Percentiles rank a stretch among this genome's conserved stretches.
These are phyloP conservation scores for Tachypleus tridentatus DNA, from an alignment of 1,140 invertebrate genomes.

Conservation along the genomic window DNA sequence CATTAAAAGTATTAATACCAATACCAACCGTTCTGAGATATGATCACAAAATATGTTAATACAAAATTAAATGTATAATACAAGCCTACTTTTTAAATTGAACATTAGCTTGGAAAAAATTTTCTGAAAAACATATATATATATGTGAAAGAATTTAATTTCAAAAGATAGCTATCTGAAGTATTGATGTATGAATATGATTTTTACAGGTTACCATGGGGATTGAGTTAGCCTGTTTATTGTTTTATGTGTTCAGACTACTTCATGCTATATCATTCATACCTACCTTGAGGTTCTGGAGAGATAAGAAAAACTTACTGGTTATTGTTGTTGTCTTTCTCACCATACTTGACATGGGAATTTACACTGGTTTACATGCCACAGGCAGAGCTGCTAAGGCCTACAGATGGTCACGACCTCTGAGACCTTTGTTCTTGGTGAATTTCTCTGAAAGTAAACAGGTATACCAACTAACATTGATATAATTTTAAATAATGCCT, in stretches of 20 bases:
- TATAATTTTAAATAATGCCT: too few species aligned
- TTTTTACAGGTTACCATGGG: conserved; percentile 33
- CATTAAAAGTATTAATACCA: too few species aligned
- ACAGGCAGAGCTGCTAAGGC: conserved; percentile 25
- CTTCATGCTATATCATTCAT: conserved; percentile 32
- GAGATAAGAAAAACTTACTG: conserved; percentile 38
- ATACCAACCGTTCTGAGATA: too few species aligned
- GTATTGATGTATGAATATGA: too few species aligned
- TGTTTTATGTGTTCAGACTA: conserved; percentile 34
- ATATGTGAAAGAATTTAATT: too few species aligned
- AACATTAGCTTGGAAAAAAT: too few species aligned
- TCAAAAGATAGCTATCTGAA: too few species aligned
- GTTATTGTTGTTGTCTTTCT: conserved; percentile 32
- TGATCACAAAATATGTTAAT: too few species aligned
- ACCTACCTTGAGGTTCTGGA: conserved; percentile 31
- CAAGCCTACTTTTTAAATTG: too few species aligned
- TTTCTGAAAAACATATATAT: too few species aligned
- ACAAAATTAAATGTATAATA: too few species aligned
- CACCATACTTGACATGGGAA: conserved; percentile 36
- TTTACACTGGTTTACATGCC: conserved; percentile 32
- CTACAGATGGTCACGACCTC: conserved; percentile 35
- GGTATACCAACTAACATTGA: conserved; percentile 22
- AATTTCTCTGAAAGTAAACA: conserved; percentile 42
- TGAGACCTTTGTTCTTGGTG: conserved; percentile 40
- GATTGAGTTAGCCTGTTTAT: conserved; percentile 33